These are phyloP conservation scores for Octomys mimax DNA, from an alignment of 2,797 vertebrate species.

Conservation along the genomic window DNA sequence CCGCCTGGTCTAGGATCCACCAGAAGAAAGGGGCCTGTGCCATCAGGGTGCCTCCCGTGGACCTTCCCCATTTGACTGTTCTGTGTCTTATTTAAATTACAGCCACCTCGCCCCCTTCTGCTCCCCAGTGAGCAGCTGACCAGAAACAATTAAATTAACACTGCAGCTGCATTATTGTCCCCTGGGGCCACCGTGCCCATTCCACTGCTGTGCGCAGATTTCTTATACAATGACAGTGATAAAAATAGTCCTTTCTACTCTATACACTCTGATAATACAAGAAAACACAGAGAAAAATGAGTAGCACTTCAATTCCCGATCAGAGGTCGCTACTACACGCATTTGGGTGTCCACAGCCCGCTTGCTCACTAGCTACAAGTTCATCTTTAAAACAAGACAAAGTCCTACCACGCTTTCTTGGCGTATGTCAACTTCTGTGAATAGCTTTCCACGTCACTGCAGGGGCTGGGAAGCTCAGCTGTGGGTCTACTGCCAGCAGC, in stretches of 20 bases:
- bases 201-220: neutral
- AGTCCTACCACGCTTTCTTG: neutral
- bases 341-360: neutral
- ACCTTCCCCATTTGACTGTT: neutral
- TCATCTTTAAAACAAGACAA: neutral
- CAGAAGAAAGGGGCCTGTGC: neutral
- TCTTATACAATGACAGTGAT: neutral
- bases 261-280: neutral
- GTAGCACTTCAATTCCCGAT: neutral
- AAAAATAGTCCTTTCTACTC: neutral
- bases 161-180: fast-evolving
- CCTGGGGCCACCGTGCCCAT: fast-evolving
- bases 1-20: fast-evolving
- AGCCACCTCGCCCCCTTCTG: neutral
- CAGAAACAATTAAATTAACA: neutral
- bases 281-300: neutral
- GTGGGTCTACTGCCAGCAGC: too few species aligned
- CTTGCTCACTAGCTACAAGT: neutral
- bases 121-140: neutral
- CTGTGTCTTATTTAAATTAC: neutral
- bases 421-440: neutral
- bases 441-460: neutral
- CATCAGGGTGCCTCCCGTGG: neutral
- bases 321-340: neutral
- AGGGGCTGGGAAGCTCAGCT: too few species aligned